Percentiles rank a stretch among this genome's conserved stretches.
These are phyloP conservation scores for Arctocebus calabarensis DNA, from an alignment of 2,797 vertebrate genomes.

Conservation along the genomic window DNA sequence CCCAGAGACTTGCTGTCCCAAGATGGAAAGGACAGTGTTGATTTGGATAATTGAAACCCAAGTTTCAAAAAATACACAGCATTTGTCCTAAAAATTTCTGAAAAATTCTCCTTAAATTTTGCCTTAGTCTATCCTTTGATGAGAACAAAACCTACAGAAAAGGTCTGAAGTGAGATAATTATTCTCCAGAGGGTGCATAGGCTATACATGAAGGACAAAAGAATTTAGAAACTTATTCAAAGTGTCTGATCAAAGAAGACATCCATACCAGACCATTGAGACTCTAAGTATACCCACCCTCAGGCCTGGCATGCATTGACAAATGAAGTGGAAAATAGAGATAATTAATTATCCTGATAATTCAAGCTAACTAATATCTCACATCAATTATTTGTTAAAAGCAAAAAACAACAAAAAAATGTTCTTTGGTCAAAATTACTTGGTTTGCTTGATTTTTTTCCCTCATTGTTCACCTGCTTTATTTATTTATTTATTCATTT, in stretches of 20 bases:
- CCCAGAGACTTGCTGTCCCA: not conserved
- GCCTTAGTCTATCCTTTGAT: not conserved
- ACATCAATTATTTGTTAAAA: conserved; percentile 31
- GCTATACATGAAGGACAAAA: not conserved
- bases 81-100: not conserved
- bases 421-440: conserved; percentile 15
- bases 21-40: not conserved
- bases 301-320: not conserved
- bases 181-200: not conserved
- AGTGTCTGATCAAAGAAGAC: conserved; percentile 53
- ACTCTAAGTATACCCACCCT: not conserved
- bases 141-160: not conserved
- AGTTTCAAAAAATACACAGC: not conserved
- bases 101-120: not conserved
- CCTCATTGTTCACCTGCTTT: not conserved
- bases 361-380: conserved; percentile 60
- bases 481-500: not conserved
- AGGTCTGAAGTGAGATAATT: not conserved
- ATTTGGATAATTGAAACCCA: not conserved
- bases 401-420: not conserved
- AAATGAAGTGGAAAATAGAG: conserved; percentile 66
- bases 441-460: not conserved
- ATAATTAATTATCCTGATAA: conserved; percentile 57
- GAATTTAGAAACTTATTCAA: conserved; percentile 5
- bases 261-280: not conserved